Evolutionary conservation across 2,113 vertebrate species (phyloP), one percentile per base, ranked within the genome.

Genomic region (Podarcis muralis): DNA sequence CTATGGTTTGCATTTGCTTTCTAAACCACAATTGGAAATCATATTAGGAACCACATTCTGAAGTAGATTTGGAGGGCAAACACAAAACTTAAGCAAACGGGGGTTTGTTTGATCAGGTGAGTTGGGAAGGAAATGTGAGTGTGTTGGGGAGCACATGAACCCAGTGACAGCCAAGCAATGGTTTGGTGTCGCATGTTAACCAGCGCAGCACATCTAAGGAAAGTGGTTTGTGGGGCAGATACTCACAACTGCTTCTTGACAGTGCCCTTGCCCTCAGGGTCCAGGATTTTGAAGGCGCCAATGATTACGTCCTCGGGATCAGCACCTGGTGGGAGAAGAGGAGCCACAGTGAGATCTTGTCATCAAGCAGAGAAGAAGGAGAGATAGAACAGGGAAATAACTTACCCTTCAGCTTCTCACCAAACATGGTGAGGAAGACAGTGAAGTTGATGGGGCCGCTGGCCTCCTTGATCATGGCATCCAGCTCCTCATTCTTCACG

Each of bases 361-460:
- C 15, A 30, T 62, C n/a, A 4, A 79, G 25, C 3, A 22, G 16
- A 9, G 25, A 85, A 40, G 77, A 13, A 3, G 27, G 27, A 18
- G 53, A 15, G 62, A 16, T 3, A 77, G 48, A 11, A 43, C 27
- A 18, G 77, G 32, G 78, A 4, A 57, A 75, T 81, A 20, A 82
- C 87, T 96, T 72, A 98, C 98, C 98, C 96, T 98, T 98, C 92
- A 98, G 97, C 95, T 98, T 98, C 97, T 98, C 98, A 62, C 98
- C 98, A 53, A 98, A 98, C 98, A 98, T 98, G 96, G 96, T 98
- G 92, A 98, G 97, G 97, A 98, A 98, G 96, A 98, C 98, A 2
- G 98, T 98, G 97, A 98, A 98, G 96, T 98, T 98, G 96, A 98
- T 98, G 92, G 98, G 98, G 27, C 98, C 98, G 11, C 96, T 97